Base-by-base conservation (phyloP, 2,113 vertebrate genomes). In the Rhea americana region DNA sequence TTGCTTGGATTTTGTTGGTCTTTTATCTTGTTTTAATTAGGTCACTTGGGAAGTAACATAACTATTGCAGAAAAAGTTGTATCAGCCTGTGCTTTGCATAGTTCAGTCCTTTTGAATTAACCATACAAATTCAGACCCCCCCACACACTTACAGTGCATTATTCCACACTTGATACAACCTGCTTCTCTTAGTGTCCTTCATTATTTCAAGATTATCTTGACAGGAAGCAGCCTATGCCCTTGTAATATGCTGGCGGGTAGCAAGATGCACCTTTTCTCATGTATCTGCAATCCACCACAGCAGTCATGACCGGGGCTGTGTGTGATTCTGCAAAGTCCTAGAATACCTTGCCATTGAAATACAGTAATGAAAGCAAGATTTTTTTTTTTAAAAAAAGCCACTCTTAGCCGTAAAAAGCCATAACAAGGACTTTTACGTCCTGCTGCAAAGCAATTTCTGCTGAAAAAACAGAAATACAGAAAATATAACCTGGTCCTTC, bases 11-110 rank as follows among this genome's bases (percentile, higher is more conserved):
- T 89, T 91, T 82, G 70, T 78, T 84, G 3, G 66, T 72, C 90
- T 95, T 95, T 95, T 88, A 95, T 94, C 87, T 93, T 91, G 16
- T 61, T 95, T 95, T 95, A 96, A 96, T 95, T 93, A 95, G 83
- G 83, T 93, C 91, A 96, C 94, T 96, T 82, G 95, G 94, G 94
- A 96, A 91, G 90, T 73, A 93, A 94, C 65, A 63, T 78, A 86
- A 93, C 66, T 89, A 5, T 65, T 76, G 70, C 68, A 90, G 85
- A 84, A 94, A 68, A 93, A 88, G 43, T 41, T 88, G 28, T 58
- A 87, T 62, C 65, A 79, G 70, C 62, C 35, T 51, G 21, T 65
- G 30, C 14, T 53, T 51, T 18, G 45, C 13, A 45, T 84, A 75
- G 76, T 65, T 61, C 72, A 86, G 84, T 81, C 35, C 51, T 85